These are phyloP conservation scores for Diplolepis rosae DNA, from an alignment of 2,888 invertebrate genomes.

Conservation along the genomic window DNA sequence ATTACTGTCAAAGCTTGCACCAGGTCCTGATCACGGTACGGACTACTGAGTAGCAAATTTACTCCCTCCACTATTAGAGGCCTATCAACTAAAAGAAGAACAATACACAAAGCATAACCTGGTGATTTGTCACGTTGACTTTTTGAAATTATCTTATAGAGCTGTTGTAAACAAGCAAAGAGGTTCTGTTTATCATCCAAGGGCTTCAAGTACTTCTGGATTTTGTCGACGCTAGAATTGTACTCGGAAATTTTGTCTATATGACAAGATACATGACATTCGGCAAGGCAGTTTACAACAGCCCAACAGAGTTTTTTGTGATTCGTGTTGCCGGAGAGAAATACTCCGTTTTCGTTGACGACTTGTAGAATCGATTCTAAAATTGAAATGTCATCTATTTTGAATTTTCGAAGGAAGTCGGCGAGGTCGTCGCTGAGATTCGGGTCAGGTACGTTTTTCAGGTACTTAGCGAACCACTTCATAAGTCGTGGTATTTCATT, in stretches of 20 bases:
- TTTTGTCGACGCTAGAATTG: slow-evolving; percentile 48
- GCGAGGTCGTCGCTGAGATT: slow-evolving; percentile 58
- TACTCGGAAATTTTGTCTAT: slow-evolving; percentile 50
- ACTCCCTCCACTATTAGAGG: slow-evolving; percentile 63
- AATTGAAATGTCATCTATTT: slow-evolving; percentile 52
- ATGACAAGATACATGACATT: slow-evolving; percentile 52
- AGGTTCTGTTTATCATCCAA: slow-evolving; percentile 73
- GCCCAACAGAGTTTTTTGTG: slow-evolving; percentile 58
- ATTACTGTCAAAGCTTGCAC: slow-evolving; percentile 79
- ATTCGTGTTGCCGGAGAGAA: slow-evolving; percentile 48
- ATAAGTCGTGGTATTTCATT: slow-evolving; percentile 59
- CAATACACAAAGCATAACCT: slow-evolving; percentile 78
- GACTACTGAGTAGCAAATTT: slow-evolving; percentile 73
- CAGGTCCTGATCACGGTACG: slow-evolving; percentile 75
- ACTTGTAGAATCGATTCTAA: slow-evolving; percentile 53
- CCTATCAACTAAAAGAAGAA: slow-evolving; percentile 76
- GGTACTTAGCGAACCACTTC: slow-evolving; percentile 61
- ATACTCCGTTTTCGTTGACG: slow-evolving; percentile 48
- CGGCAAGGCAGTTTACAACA: slow-evolving; percentile 56
- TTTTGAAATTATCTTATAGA: slow-evolving; percentile 79
- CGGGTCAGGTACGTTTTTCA: slow-evolving; percentile 48
- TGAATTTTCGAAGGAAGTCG: slow-evolving; percentile 51
- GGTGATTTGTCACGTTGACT: slow-evolving; percentile 75
- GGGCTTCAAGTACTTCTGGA: slow-evolving; percentile 52
- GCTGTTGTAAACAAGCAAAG: slow-evolving; percentile 76